Conservation (phyloP, 2,797 vertebrate genomes). For the Pantherophis alleghaniensis region DNA sequence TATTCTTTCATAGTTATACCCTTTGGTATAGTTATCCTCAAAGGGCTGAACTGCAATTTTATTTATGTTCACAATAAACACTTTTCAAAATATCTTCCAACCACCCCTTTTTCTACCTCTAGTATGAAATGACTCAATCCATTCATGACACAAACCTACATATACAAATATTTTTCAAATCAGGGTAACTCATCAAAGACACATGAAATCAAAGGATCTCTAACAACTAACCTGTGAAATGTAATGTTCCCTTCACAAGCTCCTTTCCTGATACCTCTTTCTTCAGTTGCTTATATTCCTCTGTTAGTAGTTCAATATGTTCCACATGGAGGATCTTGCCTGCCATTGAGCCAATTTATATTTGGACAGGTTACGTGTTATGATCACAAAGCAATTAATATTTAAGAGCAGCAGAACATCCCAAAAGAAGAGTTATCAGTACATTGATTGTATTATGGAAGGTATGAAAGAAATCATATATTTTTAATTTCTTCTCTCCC, state of each 20-base stretch:
- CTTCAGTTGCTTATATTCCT: constrained; percentile 86
- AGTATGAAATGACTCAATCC: background rate
- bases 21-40: background rate
- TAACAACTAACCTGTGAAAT: constrained; percentile 85
- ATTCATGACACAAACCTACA: background rate
- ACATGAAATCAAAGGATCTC: background rate
- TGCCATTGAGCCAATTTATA: constrained; percentile 53
- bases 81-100: background rate
- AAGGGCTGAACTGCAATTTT: background rate
- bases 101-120: background rate
- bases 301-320: constrained; percentile 89
- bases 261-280: constrained; percentile 81
- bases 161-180: background rate
- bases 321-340: constrained; percentile 88
- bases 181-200: background rate
- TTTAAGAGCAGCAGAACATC: background rate
- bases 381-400: background rate
- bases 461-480: background rate
- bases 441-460: background rate
- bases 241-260: constrained; percentile 84
- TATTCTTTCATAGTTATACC: background rate
- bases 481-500: background rate
- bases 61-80: background rate
- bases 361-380: background rate
- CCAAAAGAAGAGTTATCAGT: background rate